A percentile compares a stretch with the other conserved stretches of the same genome.
Conservation (phyloP, 1,140 invertebrate species). For the Cotesia glomerata region DNA sequence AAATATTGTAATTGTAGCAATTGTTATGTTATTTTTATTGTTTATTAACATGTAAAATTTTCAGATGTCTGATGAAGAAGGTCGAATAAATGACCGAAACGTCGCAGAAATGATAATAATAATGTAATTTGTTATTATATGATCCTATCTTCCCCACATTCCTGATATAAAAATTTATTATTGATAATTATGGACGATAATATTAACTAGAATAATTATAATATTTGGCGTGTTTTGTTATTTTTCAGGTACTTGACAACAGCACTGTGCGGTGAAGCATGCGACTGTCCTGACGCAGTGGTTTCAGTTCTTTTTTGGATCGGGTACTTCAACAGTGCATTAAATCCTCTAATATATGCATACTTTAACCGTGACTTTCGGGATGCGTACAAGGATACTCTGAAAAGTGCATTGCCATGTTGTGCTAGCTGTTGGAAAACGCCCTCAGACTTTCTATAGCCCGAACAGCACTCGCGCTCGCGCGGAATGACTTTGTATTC, state of each 20-base stretch:
- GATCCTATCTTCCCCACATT: too few relatives aligned
- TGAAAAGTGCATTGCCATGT: slow-evolving; percentile 7
- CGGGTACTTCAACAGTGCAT: slow-evolving; percentile 93
- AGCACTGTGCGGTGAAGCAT: slow-evolving; percentile 80
- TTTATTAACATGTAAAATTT: too few relatives aligned
- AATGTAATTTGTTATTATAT: too few relatives aligned
- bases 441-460: slow-evolving; percentile 10
- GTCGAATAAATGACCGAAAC: too few relatives aligned
- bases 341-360: slow-evolving; percentile 96
- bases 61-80: too few relatives aligned
- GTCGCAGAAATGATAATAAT: too few relatives aligned
- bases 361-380: slow-evolving; percentile 98
- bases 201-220: too few relatives aligned
- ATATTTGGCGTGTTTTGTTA: neutral
- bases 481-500: neutral
- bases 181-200: too few relatives aligned
- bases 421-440: slow-evolving; percentile 14
- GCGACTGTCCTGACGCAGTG: slow-evolving; percentile 82
- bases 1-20: too few relatives aligned
- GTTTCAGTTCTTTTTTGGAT: slow-evolving; percentile 84
- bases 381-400: slow-evolving; percentile 80
- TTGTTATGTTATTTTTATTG: too few relatives aligned
- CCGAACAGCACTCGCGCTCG: neutral
- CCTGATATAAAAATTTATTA: too few relatives aligned
- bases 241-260: slow-evolving; percentile 82